Percentiles rank a stretch among this genome's conserved stretches.
Conservation (phyloP, 2,113 vertebrate genomes). For the Rhombomys opimus region DNA sequence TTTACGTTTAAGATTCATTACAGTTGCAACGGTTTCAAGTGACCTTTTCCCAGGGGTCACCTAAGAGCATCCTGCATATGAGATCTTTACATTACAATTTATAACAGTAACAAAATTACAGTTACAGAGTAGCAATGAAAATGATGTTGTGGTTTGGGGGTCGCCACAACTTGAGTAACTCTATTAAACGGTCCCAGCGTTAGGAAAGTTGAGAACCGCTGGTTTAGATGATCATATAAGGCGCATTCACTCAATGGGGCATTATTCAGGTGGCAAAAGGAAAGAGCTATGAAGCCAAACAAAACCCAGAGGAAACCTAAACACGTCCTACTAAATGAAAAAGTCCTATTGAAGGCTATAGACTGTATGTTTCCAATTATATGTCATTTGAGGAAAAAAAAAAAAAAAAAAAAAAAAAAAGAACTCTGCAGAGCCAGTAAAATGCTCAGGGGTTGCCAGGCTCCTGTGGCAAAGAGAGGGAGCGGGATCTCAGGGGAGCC, state of each 20-base stretch:
- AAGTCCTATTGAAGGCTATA: background rate
- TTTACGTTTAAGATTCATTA: background rate
- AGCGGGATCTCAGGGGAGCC: background rate
- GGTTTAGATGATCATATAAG: background rate
- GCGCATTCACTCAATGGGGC: background rate
- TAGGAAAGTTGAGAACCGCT: background rate
- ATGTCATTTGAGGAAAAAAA: background rate
- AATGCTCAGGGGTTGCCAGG: background rate
- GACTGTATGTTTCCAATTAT: background rate
- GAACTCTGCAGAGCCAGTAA: background rate
- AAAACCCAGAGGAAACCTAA: background rate
- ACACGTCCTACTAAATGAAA: slow-evolving; percentile 1
- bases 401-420: background rate
- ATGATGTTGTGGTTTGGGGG: background rate
- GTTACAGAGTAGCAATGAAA: background rate
- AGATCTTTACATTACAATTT: background rate
- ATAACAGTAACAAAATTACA: background rate
- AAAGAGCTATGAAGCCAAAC: slow-evolving; percentile 13
- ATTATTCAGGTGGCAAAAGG: background rate
- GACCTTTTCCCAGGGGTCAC: background rate
- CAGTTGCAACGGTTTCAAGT: background rate
- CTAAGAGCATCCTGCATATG: background rate
- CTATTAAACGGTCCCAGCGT: background rate
- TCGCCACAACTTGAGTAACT: background rate
- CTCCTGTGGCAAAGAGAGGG: background rate